These are phyloP conservation scores for Hippocampus abdominalis DNA, from an alignment of 2,113 vertebrate genomes.

Conservation along the genomic window DNA sequence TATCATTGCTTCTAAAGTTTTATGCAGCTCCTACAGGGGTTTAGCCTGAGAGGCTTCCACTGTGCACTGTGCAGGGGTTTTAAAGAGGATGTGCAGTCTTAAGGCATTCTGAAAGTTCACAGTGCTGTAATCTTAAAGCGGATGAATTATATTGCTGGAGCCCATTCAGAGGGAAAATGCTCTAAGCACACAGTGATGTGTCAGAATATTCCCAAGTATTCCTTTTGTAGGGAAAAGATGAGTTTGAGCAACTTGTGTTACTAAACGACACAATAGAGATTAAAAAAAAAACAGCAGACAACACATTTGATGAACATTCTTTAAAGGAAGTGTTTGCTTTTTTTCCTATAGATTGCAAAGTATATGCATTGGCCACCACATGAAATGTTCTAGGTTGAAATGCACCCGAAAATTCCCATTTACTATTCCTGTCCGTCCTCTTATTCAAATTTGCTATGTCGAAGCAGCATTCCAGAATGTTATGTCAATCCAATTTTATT, in stretches of 20 bases:
- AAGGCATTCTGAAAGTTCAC: constrained; percentile 28
- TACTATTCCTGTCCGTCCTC: neutral
- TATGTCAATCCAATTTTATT: neutral
- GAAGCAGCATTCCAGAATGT: neutral
- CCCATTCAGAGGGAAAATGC: constrained; percentile 13
- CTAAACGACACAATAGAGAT: neutral
- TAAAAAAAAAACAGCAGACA: neutral
- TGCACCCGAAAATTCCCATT: neutral
- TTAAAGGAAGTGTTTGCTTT: neutral
- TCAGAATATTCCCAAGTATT: neutral
- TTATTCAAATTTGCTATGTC: neutral
- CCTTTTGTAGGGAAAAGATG: neutral
- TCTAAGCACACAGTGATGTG: constrained; percentile 9
- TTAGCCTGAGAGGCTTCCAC: constrained; percentile 24
- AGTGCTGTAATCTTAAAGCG: constrained; percentile 29
- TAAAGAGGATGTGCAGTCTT: constrained; percentile 28
- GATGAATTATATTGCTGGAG: constrained; percentile 2
- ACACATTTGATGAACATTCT: neutral
- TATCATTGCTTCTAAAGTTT: constrained; percentile 27
- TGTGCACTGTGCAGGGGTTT: constrained; percentile 16
- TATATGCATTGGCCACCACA: neutral
- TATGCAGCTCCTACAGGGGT: constrained; percentile 21
- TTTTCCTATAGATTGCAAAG: neutral
- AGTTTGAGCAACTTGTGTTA: constrained; percentile 4
- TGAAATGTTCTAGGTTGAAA: neutral